Conservation (phyloP, 2,888 invertebrate species). For the Tenthredo amoena region DNA sequence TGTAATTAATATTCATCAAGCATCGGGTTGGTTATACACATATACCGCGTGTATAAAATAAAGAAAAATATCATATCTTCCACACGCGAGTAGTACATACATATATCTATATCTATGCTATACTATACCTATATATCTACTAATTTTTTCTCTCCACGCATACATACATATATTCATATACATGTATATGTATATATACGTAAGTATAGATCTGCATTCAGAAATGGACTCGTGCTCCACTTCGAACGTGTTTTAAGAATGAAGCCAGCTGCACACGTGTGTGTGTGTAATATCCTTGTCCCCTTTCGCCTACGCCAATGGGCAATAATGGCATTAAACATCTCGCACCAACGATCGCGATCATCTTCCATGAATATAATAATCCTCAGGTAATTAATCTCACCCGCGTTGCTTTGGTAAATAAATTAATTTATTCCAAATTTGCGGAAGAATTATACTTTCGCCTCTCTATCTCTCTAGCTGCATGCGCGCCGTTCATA, state of each 20-base stretch:
- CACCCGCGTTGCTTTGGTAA: not conserved
- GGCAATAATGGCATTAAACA: not conserved
- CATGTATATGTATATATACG: not conserved
- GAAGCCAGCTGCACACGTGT: slow-evolving; percentile 25
- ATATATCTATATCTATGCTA: not conserved
- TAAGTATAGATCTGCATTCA: slow-evolving; percentile 46
- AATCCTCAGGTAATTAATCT: not conserved
- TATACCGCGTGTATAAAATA: not conserved
- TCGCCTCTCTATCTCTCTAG: not conserved
- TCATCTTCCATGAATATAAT: not conserved
- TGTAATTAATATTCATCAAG: slow-evolving; percentile 43
- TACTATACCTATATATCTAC: not conserved
- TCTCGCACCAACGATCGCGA: not conserved
- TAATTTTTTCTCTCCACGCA: not conserved
- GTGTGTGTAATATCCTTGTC: slow-evolving; percentile 41
- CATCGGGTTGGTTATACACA: not conserved
- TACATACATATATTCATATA: not conserved
- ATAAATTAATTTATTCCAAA: not conserved
- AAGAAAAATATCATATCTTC: not conserved
- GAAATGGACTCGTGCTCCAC: slow-evolving; percentile 54
- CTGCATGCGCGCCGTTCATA: not conserved
- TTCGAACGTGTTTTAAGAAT: slow-evolving; percentile 53
- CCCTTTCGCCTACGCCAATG: slow-evolving; percentile 49
- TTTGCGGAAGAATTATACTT: slow-evolving; percentile 39
- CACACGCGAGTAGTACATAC: not conserved